These are phyloP conservation scores for Rhaphigaster nebulosa DNA, from an alignment of 2,888 invertebrate species.

Conservation along the genomic window DNA sequence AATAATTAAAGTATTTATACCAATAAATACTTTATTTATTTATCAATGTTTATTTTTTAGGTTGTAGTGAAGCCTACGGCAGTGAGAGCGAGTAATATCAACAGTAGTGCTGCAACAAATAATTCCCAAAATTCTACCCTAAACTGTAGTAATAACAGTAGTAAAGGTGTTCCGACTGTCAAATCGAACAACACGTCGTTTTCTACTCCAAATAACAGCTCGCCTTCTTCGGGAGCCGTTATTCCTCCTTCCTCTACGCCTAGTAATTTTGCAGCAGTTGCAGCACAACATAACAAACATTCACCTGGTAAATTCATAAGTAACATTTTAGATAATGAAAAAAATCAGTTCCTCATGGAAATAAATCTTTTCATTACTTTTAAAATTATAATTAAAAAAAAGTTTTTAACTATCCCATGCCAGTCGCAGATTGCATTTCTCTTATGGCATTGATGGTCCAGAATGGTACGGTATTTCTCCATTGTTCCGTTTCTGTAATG, in stretches of 20 bases:
- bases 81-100: conserved; percentile 75
- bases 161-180: conserved; percentile 57
- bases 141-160: conserved; percentile 62
- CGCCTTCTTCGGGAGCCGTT: conserved; percentile 67
- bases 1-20: conserved; percentile 9
- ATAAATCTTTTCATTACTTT: background rate
- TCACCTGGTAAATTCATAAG: conserved; percentile 54
- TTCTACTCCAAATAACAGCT: conserved; percentile 70
- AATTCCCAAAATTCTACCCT: conserved; percentile 62
- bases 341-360: background rate
- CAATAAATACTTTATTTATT: background rate
- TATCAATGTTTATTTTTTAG: conserved; percentile 71
- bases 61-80: conserved; percentile 87
- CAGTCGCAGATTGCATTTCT: background rate
- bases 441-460: background rate
- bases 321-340: background rate
- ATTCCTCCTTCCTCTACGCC: conserved; percentile 64
- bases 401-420: background rate
- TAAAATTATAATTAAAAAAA: background rate
- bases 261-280: conserved; percentile 78
- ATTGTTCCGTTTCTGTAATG: background rate
- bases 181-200: conserved; percentile 64
- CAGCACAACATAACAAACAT: conserved; percentile 69
- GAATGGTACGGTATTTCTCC: background rate
- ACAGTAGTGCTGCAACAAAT: conserved; percentile 69